phyloP scores from a whole-genome alignment of 2,797 vertebrate species.

The Orestias chungarensis region DNA sequence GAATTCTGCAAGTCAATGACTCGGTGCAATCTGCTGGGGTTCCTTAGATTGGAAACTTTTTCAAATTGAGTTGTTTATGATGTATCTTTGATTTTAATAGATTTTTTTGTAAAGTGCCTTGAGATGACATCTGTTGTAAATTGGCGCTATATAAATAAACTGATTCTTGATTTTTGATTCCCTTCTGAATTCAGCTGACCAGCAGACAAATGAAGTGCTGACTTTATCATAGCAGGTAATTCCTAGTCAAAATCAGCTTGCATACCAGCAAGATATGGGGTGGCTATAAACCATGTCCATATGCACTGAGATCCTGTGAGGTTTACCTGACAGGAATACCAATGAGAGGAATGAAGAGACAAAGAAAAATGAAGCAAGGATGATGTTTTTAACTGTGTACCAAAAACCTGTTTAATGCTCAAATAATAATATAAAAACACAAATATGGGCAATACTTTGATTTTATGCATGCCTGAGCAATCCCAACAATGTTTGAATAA shows the following conservation, averaged over 20 bases:
- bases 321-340: slow-evolving; percentile 23
- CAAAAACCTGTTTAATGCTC: not conserved
- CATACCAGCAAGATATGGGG: slow-evolving; percentile 43
- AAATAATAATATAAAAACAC: not conserved
- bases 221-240: slow-evolving; percentile 46
- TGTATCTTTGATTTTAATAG: no score
- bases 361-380: not conserved
- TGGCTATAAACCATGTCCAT: slow-evolving; percentile 3
- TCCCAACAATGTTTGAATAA: slow-evolving; percentile 27
- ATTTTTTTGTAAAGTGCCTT: no score
- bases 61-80: no score
- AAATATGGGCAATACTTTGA: not conserved
- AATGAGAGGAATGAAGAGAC: slow-evolving; percentile 9
- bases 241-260: slow-evolving; percentile 56
- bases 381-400: not conserved
- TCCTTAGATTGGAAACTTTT: no score
- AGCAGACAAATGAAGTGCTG: slow-evolving; percentile 57
- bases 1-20: no score
- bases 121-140: no score
- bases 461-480: slow-evolving; percentile 10
- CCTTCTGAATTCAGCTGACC: slow-evolving; percentile 44
- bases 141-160: no score
- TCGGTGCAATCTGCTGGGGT: no score
- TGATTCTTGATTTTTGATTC: no score
- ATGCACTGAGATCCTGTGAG: slow-evolving; percentile 11